Base-by-base conservation (phyloP, 2,797 vertebrate species). In the Sphenopsis melanotis region DNA sequence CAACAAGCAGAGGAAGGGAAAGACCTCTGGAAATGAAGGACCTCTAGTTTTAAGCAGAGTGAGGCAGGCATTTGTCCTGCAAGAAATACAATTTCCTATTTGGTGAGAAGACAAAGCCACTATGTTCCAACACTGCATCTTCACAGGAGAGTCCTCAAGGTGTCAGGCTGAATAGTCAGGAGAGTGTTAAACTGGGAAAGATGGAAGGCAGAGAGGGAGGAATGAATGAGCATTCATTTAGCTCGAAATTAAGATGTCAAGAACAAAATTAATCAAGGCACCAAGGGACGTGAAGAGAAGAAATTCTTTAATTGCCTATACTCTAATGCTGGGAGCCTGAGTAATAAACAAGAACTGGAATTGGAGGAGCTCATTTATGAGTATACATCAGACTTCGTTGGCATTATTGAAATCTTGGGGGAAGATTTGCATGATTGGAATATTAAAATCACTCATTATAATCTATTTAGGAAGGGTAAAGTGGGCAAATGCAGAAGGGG, bases 241-340 rank as follows among this genome's bases (percentile, higher is more conserved):
- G 78, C 84, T 91, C 2, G 3, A 97, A 97, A 97, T 97, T 93
- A 97, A 97, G 96, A 97, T 94, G 96, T 97, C 96, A 96, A 95
- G 95, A 97, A 95, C 94, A 95, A 96, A 96, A 97, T 97, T 97
- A 96, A 97, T 97, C 96, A 97, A 97, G 93, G 83, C 93, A 96
- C 93, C 92, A 74, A 95, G 96, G 96, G 96, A 97, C 75, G 89
- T 46, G 92, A 95, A 92, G 94, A 95, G 92, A 95, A 95, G 87
- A 93, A 96, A 95, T 94, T 95, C 95, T 95, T 97, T 97, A 96
- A 97, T 97, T 97, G 96, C 95, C 79, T 96, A 75, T 95, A 95
- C 90, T 96, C 83, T 90, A 87, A 95, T 95, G 95, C 94, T 91
- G 71, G 87, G 78, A 95, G 90, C 64, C 90, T 95, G 95, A 95